Evolutionary conservation across 2,888 invertebrate species (phyloP).

Genomic region (Acanthosepion lycidas): DNA sequence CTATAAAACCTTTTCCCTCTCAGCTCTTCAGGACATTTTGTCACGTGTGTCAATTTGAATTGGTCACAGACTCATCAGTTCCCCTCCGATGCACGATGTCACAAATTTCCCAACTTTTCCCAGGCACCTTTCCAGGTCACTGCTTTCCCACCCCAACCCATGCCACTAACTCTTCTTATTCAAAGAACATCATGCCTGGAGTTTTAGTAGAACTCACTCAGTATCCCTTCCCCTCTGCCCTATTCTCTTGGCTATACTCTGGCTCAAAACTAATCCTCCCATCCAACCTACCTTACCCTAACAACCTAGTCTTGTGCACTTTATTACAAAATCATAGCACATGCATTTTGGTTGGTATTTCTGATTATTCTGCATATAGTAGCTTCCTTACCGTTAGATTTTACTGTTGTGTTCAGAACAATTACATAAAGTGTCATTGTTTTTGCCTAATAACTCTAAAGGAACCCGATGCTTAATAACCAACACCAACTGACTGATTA

Average conservation of each 20-base stretch:
- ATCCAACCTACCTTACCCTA: background rate
- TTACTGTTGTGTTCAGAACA: background rate
- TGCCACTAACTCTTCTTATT: background rate
- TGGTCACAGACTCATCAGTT: constrained; percentile 10
- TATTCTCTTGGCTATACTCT: background rate
- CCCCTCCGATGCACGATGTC: constrained; percentile 33
- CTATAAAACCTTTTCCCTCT: constrained; percentile 33
- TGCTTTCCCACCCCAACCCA: background rate
- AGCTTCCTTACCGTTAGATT: background rate
- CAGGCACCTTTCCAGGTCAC: constrained; percentile 33
- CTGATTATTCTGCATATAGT: background rate
- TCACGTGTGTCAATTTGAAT: constrained; percentile 33
- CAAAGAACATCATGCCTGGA: constrained; percentile 33
- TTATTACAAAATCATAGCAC: background rate
- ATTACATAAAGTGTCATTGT: background rate
- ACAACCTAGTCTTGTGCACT: background rate
- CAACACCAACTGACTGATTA: background rate
- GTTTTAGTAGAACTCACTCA: constrained; percentile 1
- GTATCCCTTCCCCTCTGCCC: background rate
- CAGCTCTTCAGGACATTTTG: constrained; percentile 23
- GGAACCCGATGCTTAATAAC: background rate
- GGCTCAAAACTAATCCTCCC: background rate
- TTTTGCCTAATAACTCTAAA: background rate
- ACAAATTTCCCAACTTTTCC: constrained; percentile 33
- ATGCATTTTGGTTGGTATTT: background rate